Base-by-base conservation (phyloP, 2,888 invertebrate species). In the Eupithecia dodoneata region DNA sequence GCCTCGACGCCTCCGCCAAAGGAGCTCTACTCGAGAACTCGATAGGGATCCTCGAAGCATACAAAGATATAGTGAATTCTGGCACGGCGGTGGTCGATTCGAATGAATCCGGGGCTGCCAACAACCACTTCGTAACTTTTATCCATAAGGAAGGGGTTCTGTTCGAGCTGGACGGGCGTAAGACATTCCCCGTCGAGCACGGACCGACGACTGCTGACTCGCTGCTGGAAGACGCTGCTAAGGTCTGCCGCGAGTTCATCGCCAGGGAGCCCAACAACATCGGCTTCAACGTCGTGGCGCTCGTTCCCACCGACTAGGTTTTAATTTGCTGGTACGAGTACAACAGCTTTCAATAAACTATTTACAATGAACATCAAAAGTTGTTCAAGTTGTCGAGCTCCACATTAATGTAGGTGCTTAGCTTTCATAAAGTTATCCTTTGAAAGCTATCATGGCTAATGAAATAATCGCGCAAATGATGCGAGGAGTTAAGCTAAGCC, bases 81-180 rank as follows among this genome's bases (percentile, higher is more conserved):
- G 98, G 98, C 2, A 98, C 97, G 89, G 97, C 98, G n/a, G 96
- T 96, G n/a, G 96, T 96, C 91, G 96, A 70, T 96, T 13, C 96
- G 96, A 63, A 47, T 70, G 86, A 87, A 3, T 95, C 96, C 74
- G 97, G 97, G 75, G 95, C 96, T 73, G 97, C 97, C 0, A 97
- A 97, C 85, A 97, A 98, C 86, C 99, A 99, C 90, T 99, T 99
- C 90, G 97, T 99, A 42, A 97, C 98, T 6, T 97, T 99, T 86
- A 95, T 99, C 41, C 96, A 98, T 82, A 97, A 97, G 84, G 96
- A 98, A 87, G 98, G 97, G 3, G 91, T 91, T 66, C 92, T 99
- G 45, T 99, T 97, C 86, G 99, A 99, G 92, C 93, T 99, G 83
- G 97, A 97, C 95, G 94, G 94, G 18, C 91, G 94, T 87, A 95